Evolutionary conservation across 2,888 invertebrate genomes (phyloP), one percentile per base, ranked within the genome.

Genomic region (Meghimatium bilineatum): DNA sequence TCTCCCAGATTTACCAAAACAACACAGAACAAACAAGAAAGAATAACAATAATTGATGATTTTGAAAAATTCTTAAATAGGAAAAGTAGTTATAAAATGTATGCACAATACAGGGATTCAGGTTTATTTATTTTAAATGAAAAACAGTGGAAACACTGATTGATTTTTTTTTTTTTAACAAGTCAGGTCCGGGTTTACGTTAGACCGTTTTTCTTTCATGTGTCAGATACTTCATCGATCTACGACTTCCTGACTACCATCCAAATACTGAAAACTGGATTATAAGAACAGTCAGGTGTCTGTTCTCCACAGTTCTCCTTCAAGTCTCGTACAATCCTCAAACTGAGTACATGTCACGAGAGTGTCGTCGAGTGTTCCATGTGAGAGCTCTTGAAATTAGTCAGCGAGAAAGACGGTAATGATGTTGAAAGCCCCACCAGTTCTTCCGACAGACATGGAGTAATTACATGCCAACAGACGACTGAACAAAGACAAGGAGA

Each of bases 251-350:
- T 72, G 26, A 44, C 26, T 29, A 44, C n/a, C n/a, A 44, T 12
- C 26, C n/a, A 72, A 10, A 44, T 10, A 49, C 72, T 72, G 72
- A 44, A n/a, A 72, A 72, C n/a, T n/a, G n/a, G 34, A 44, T n/a
- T 38, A 38, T 20, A n/a, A 1, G n/a, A 79, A 52, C 38, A 34
- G 32, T 38, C 1, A 20, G 34, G 69, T 77, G 0, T 29, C 38
- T 60, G 23, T 17, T 49, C n/a, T 23, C 34, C 26, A 49, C 36
- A 60, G 76, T 8, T 26, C 36, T 69, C 23, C 26, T 23, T 69
- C 29, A 36, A 38, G 69, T 0, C 3, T 20, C 36, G 14, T 8
- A 20, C 20, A 26, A 36, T 17, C 20, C 20, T 36, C 10, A 26
- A 12, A 12, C 38, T 72, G 72, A 29, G 44, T 29, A n/a, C 72